phyloP scores from a whole-genome alignment of 2,797 vertebrate genomes.

The Mallotus villosus region DNA sequence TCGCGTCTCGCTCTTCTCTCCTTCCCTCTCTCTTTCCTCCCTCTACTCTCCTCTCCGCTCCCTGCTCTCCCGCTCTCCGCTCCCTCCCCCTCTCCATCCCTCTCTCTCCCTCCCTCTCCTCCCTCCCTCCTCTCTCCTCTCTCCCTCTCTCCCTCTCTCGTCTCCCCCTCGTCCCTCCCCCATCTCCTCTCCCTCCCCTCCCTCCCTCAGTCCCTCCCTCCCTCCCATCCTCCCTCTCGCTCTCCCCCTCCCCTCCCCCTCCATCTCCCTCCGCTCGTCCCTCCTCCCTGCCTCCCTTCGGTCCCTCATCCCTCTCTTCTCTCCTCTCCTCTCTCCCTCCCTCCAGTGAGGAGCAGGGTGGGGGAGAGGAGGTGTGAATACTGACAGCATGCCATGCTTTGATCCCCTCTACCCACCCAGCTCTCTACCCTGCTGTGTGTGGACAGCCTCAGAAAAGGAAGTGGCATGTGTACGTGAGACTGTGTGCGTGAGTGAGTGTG shows the following conservation, averaged over 20 bases:
- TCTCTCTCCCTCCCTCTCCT: too few relatives aligned
- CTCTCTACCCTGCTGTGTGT: conserved; percentile 18
- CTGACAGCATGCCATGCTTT: conserved; percentile 55
- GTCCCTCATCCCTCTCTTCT: background rate
- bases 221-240: too few relatives aligned
- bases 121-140: too few relatives aligned
- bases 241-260: too few relatives aligned
- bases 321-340: background rate
- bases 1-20: background rate
- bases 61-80: background rate
- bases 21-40: background rate
- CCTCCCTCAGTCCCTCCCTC: too few relatives aligned
- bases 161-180: too few relatives aligned
- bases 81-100: too few relatives aligned
- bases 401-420: conserved; percentile 34
- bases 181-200: too few relatives aligned
- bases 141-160: background rate
- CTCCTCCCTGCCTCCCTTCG: too few relatives aligned
- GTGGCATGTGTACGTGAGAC: background rate
- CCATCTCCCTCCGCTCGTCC: too few relatives aligned
- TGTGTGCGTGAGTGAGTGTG: background rate
- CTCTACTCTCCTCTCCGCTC: background rate
- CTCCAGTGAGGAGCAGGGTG: conserved; percentile 24
- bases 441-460: background rate
- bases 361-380: conserved; percentile 48